Evolutionary conservation across 2,797 vertebrate genomes (phyloP), one percentile per base, ranked within the genome.

Genomic region (Gymnodraco acuticeps): DNA sequence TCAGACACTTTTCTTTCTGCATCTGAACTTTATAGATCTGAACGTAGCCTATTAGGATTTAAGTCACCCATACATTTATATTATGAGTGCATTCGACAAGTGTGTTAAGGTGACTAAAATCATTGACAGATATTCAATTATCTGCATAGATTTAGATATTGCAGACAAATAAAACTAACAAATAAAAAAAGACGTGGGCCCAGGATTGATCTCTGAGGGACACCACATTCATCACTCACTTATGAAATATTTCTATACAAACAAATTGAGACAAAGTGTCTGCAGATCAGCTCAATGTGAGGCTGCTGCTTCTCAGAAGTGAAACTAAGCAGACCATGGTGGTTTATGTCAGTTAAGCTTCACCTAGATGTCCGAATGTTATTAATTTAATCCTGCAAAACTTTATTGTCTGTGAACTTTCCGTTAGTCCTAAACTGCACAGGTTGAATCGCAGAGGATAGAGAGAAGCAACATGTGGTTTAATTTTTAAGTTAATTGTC

Each of bases 401-500:
- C 19, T 42, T 54, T 11, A 56, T 45, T 27, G 15, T 59, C 58
- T 33, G 6, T 53, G 20, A 45, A 15, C 47, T 54, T 50, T 19
- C 47, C 1, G 3, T 68, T 71, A 27, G 27, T 59, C 13, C 4
- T 16, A 4, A 62, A 16, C 9, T 8, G 50, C 2, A 10, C 33
- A 58, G 10, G 8, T 62, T 45, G 42, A 52, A 17, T 60, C 47
- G 20, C 23, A 8, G 43, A 13, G 0, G 10, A 52, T 4, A 45
- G 5, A 55, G 38, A 42, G 19, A 52, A 2, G 8, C 48, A 38
- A 33, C 42, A 4, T 16, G 16, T 17, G 17, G 17, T 5, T 23
- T 41, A 2, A 73, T 61, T 27, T 51, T 17, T 23, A 17, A 33
- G 20, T 38, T 47, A 68, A 74, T 73, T 54, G 56, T 75, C 71